These are phyloP conservation scores for Hypercompe scribonia DNA, from an alignment of 2,888 invertebrate species.

Conservation along the genomic window DNA sequence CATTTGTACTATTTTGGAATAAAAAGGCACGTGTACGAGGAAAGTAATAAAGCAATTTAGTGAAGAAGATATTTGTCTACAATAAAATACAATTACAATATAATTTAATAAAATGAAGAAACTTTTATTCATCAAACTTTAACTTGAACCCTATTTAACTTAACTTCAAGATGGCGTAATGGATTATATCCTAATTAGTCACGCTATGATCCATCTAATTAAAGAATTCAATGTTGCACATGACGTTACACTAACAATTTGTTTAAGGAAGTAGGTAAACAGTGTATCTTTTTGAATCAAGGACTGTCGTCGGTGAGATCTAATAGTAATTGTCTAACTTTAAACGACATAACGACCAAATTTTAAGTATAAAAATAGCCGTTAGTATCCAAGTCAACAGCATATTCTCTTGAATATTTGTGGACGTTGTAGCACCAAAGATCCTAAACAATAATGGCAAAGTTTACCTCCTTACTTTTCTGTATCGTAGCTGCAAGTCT, in stretches of 20 bases:
- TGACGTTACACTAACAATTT: neutral
- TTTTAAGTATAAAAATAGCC: constrained; percentile 13
- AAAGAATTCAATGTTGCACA: neutral
- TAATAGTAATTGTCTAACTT: constrained; percentile 13
- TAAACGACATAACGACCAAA: constrained; percentile 9
- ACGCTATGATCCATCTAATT: neutral
- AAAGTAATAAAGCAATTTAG: too few relatives aligned
- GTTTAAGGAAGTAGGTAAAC: constrained; percentile 3
- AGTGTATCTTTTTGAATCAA: constrained; percentile 1
- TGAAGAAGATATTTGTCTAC: too few relatives aligned
- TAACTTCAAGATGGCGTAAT: neutral
- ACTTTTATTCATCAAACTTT: too few relatives aligned
- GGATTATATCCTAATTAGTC: neutral
- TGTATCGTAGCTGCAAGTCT: constrained; percentile 46
- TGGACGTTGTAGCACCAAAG: constrained; percentile 32
- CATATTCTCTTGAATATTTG: constrained; percentile 15
- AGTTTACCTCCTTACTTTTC: constrained; percentile 36
- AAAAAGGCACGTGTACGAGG: too few relatives aligned
- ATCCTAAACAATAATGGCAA: constrained; percentile 33
- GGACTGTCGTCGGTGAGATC: constrained; percentile 12
- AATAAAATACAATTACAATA: too few relatives aligned
- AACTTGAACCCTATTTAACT: neutral
- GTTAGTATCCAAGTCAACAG: neutral
- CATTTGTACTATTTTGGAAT: too few relatives aligned
- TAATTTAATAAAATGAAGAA: too few relatives aligned